Percentiles rank a stretch among this genome's conserved stretches.
These are phyloP conservation scores for Chironomus striatipennis DNA, from an alignment of 1,140 invertebrate species.

Conservation along the genomic window DNA sequence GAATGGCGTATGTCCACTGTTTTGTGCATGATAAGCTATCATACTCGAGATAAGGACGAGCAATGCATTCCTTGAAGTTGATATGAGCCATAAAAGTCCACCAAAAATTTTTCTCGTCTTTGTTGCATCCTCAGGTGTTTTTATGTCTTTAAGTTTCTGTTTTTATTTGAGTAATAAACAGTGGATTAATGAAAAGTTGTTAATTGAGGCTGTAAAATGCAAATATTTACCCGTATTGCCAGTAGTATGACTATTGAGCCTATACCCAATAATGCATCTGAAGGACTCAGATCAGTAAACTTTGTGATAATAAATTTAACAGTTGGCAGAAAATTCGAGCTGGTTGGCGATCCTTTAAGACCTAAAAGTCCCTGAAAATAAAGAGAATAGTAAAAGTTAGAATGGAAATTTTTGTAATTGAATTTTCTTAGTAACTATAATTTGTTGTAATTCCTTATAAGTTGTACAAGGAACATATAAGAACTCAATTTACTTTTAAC, in stretches of 20 bases:
- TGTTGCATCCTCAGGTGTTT: conserved; percentile 37
- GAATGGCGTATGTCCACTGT: conserved; percentile 44
- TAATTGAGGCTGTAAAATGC: too few relatives aligned
- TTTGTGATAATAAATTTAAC: conserved; percentile 52
- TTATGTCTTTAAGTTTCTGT: conserved; percentile 59
- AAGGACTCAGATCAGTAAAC: conserved; percentile 43
- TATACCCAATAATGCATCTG: conserved; percentile 56
- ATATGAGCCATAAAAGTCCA: conserved; percentile 59
- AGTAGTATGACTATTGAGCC: conserved; percentile 56
- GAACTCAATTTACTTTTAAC: conserved; percentile 50
- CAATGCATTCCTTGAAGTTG: conserved; percentile 68
- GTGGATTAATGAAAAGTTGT: conserved; percentile 25
- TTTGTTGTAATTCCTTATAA: not conserved
- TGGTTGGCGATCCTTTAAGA: conserved; percentile 48
- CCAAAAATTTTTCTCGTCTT: conserved; percentile 40
- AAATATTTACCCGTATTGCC: conserved; percentile 49
- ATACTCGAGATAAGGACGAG: conserved; percentile 55
- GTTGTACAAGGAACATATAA: not conserved
- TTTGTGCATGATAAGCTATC: conserved; percentile 47
- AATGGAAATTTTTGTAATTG: too few relatives aligned
- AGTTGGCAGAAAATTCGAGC: conserved; percentile 50
- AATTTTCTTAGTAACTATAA: too few relatives aligned
- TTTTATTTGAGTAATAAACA: conserved; percentile 31
- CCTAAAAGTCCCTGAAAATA: conserved; percentile 56
- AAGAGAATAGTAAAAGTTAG: not conserved